Percentiles rank a stretch among this genome's conserved stretches.
Evolutionary conservation across 2,888 invertebrate species (phyloP).

Genomic region (Melipona bicolor): DNA sequence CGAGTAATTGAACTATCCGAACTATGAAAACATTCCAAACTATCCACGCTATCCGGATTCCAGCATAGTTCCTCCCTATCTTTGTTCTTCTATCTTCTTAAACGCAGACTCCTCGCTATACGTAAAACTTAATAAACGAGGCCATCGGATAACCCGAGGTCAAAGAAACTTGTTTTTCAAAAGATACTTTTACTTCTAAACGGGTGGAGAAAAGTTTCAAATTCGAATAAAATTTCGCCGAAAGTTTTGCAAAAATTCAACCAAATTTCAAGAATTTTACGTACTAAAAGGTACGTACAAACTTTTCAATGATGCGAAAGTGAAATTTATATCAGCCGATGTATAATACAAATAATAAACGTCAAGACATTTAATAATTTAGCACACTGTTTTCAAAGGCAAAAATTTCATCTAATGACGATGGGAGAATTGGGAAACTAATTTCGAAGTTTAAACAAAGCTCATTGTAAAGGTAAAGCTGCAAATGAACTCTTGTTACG

Average conservation of each 20-base stretch:
- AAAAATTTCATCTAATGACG: not conserved
- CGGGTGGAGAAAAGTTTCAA: too few species aligned
- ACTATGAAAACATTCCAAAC: slow-evolving; percentile 5
- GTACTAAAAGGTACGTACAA: too few species aligned
- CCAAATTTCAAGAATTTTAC: too few species aligned
- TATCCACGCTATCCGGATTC: not conserved
- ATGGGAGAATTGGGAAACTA: not conserved
- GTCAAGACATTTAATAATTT: not conserved
- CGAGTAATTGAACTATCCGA: slow-evolving; percentile 10
- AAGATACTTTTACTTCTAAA: too few species aligned
- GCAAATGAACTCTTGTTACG: not conserved
- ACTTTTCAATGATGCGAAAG: too few species aligned
- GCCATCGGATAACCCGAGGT: not conserved
- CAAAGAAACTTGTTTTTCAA: not conserved
- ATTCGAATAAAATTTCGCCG: too few species aligned
- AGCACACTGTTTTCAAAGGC: not conserved
- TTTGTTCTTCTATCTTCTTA: not conserved
- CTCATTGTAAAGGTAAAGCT: not conserved
- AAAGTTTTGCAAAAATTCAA: too few species aligned
- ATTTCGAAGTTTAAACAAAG: not conserved
- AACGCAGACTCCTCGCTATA: not conserved
- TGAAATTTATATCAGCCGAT: too few species aligned
- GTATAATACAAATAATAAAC: too few species aligned
- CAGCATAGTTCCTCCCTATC: not conserved
- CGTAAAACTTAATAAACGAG: not conserved